A percentile compares a stretch with the other conserved stretches of the same genome.
Evolutionary conservation across 2,888 invertebrate genomes (phyloP).

Genomic region (Euclidia mi): DNA sequence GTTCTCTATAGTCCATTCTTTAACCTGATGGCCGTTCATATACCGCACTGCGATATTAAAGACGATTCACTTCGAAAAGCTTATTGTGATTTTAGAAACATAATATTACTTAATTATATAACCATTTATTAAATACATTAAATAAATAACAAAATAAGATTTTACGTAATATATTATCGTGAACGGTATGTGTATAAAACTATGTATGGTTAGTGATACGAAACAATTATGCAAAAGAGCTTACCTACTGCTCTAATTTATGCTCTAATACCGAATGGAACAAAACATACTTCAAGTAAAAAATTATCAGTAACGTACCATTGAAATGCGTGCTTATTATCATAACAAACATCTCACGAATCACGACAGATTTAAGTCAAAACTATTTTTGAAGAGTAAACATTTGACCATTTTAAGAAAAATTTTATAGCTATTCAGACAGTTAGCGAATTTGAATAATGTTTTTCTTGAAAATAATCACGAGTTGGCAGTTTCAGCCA

Average conservation of each 20-base stretch:
- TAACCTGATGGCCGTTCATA: no score
- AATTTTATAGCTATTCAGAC: slow-evolving; percentile 57
- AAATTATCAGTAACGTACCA: not conserved
- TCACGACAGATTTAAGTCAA: slow-evolving; percentile 15
- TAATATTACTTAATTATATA: no score
- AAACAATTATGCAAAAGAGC: no score
- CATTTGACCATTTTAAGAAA: slow-evolving; percentile 50
- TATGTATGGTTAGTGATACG: no score
- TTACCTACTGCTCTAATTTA: not conserved
- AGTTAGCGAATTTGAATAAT: slow-evolving; percentile 66
- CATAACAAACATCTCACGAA: slow-evolving; percentile 1
- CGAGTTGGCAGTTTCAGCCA: slow-evolving; percentile 63
- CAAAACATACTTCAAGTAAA: not conserved
- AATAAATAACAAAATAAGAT: no score
- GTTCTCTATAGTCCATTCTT: no score
- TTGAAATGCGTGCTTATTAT: slow-evolving; percentile 17
- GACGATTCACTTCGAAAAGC: no score
- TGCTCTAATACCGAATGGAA: not conserved
- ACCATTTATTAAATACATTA: no score
- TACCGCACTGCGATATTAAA: no score
- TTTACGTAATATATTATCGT: no score
- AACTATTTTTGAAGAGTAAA: slow-evolving; percentile 23
- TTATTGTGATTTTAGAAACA: no score
- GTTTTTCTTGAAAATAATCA: slow-evolving; percentile 66
- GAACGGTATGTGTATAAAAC: no score